phyloP scores from a whole-genome alignment of 2,797 vertebrate genomes.

The Amblyraja radiata region DNA sequence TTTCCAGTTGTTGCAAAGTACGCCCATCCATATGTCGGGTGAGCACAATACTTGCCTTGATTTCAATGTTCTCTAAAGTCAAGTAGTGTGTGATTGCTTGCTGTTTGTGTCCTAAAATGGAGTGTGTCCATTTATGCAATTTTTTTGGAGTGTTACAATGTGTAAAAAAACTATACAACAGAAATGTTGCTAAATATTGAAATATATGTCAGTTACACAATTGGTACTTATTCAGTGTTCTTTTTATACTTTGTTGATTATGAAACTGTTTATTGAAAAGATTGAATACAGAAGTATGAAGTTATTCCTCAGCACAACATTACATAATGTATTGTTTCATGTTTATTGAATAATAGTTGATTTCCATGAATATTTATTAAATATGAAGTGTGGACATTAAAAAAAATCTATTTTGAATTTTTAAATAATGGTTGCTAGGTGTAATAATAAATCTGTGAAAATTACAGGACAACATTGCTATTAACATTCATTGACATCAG shows the following conservation, averaged over 20 bases:
- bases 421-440: not conserved
- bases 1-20: not conserved
- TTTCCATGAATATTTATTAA: constrained; percentile 27
- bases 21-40: not conserved
- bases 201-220: not conserved
- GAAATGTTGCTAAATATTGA: not conserved
- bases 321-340: not conserved
- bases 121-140: not conserved
- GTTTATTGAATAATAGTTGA: constrained; percentile 5
- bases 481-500: constrained; percentile 4
- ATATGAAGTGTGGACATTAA: not conserved
- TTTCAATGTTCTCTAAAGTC: not conserved
- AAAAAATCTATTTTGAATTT: not conserved
- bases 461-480: not conserved
- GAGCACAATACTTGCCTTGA: not conserved
- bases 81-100: not conserved
- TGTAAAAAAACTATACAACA: not conserved
- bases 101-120: not conserved
- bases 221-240: not conserved
- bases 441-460: not conserved
- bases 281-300: not conserved
- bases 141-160: not conserved
- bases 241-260: not conserved
- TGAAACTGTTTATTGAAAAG: not conserved
- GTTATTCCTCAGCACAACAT: not conserved